Percentiles rank a stretch among this genome's conserved stretches.
phyloP scores from a whole-genome alignment of 2,888 invertebrate genomes.

The Megamerina dolium region DNA sequence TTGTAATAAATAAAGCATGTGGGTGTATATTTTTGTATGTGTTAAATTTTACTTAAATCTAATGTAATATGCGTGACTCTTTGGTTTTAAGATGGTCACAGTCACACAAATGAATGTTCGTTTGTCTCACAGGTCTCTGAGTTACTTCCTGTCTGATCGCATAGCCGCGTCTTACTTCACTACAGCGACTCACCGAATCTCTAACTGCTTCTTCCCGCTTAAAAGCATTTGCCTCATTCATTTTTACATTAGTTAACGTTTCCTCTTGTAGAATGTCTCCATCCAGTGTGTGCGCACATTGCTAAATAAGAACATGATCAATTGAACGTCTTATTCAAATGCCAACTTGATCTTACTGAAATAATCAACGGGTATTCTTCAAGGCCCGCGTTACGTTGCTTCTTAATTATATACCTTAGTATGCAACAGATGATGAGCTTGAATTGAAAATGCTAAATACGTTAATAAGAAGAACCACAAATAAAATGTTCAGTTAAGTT shows the following conservation, averaged over 20 bases:
- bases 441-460: background rate
- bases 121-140: too few species aligned
- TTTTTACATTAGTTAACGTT: slow-evolving; percentile 10
- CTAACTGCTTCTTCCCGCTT: background rate
- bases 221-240: too few species aligned
- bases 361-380: too few species aligned
- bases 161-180: slow-evolving; percentile 10
- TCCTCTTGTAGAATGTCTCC: slow-evolving; percentile 31
- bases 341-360: too few species aligned
- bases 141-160: slow-evolving; percentile 6
- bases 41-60: slow-evolving; percentile 6
- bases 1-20: too few species aligned
- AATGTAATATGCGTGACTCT: slow-evolving; percentile 8
- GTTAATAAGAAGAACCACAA: background rate
- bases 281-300: slow-evolving; percentile 33
- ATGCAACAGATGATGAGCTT: slow-evolving; percentile 30
- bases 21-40: too few species aligned
- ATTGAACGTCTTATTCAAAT: too few species aligned
- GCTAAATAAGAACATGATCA: too few species aligned
- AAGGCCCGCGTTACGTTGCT: slow-evolving; percentile 29
- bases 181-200: slow-evolving; percentile 12
- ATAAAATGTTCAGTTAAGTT: slow-evolving; percentile 10
- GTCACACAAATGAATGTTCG: too few species aligned
- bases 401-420: slow-evolving; percentile 29
- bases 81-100: too few species aligned